Evolutionary conservation across 2,113 vertebrate genomes (phyloP).

Genomic region (Sphyrna mokarran): DNA sequence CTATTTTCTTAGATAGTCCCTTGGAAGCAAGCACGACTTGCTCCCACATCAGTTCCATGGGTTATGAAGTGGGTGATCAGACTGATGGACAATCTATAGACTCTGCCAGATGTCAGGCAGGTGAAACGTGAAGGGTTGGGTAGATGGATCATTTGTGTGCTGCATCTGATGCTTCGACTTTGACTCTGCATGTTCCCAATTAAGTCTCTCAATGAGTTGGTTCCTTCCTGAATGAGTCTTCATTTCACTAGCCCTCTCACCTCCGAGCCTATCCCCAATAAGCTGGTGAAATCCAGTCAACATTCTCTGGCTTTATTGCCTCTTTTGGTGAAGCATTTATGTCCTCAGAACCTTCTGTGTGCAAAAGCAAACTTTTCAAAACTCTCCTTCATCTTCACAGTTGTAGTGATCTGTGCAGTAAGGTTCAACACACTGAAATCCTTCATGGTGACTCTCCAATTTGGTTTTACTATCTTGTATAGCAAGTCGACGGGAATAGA

Average conservation of each 20-base stretch:
- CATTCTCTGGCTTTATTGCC: background rate
- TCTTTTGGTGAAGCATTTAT: background rate
- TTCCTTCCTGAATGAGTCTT: no score
- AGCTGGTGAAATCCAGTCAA: background rate
- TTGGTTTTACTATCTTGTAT: background rate
- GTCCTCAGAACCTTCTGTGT: background rate
- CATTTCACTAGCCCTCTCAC: no score
- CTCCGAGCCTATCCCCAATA: background rate
- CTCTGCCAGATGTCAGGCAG: background rate
- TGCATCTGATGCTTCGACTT: background rate
- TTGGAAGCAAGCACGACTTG: background rate
- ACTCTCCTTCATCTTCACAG: background rate
- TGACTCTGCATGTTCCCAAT: no score
- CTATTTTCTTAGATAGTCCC: no score
- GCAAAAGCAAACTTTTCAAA: background rate
- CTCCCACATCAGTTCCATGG: background rate
- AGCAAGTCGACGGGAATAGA: background rate
- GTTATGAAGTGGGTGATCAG: background rate
- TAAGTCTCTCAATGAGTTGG: no score
- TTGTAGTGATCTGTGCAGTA: background rate
- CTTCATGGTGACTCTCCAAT: background rate
- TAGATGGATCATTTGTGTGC: background rate
- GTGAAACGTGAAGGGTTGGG: background rate
- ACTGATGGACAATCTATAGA: background rate
- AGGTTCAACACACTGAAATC: background rate